Conservation (phyloP, 2,797 vertebrate species). For the Phaenicophaeus curvirostris region DNA sequence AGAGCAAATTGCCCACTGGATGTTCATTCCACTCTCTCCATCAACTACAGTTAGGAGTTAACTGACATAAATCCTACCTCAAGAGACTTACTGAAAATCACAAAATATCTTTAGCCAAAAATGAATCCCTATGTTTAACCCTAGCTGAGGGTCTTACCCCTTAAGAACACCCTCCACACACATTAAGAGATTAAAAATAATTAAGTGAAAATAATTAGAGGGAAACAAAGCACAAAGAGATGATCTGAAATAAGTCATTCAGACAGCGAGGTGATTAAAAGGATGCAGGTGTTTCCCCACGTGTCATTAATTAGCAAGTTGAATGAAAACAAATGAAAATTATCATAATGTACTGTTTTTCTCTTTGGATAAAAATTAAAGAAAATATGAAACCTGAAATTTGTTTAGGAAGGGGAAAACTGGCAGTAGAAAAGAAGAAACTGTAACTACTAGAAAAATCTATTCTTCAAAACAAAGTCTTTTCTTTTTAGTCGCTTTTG, state of each 20-base stretch:
- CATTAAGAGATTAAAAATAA: neutral
- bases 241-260: neutral
- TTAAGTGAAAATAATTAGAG: neutral
- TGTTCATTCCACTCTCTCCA: neutral
- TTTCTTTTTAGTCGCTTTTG: neutral
- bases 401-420: neutral
- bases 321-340: neutral
- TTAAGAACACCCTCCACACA: neutral
- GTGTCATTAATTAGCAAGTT: neutral
- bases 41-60: neutral
- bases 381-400: neutral
- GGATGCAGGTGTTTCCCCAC: neutral
- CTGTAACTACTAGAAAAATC: neutral
- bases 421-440: neutral
- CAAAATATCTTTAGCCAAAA: neutral
- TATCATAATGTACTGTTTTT: neutral
- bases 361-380: neutral
- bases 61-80: neutral
- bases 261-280: neutral
- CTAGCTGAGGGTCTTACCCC: neutral
- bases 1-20: neutral
- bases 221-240: neutral
- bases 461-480: neutral
- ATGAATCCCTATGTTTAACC: neutral
- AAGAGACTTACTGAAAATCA: neutral